Evolutionary conservation across 2,797 vertebrate species (phyloP), one percentile per base, ranked within the genome.

Genomic region (Tapirus indicus): DNA sequence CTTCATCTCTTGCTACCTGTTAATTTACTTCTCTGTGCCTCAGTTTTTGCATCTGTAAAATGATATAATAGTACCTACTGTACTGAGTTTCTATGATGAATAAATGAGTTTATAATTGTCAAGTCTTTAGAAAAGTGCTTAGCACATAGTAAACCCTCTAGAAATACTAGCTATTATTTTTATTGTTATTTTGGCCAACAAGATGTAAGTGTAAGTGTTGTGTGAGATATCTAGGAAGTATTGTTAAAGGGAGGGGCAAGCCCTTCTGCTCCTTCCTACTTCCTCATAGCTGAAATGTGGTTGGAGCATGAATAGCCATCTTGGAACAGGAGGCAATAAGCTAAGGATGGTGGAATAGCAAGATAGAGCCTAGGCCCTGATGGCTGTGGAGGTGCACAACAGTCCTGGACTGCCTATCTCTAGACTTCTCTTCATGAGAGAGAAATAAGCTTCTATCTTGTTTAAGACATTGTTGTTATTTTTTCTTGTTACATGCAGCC

Each of bases 21-120:
- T 85, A 58, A 77, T 93, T 89, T 74, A 49, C 32, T 74, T 89
- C 27, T 80, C 49, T 91, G 25, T 97, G n/a, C 32, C 75, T 95
- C 75, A 35, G 7, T 93, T 90, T 91, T 58, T 93, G 52, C 52
- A 86, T 95, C 35, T 95, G 4, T 78, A 66, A 92, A 79, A 66
- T 79, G 38, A 44, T 56, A 38, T 83, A 68, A 75, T 92, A 74
- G 23, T 54, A 79, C 25, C 17, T 85, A 41, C 54, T 78, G 7
- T 74, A 72, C n/a, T 79, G 35, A 72, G 23, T 93, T 89, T 96
- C 78, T 92, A 14, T 92, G 89, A 88, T 60, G 32, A 78, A 66
- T 95, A 72, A 78, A 54, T 58, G 88, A 88, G 56, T 64, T 94
- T 84, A n/a, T 56, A 72, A 47, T 60, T 87, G 52, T 85, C 78